These are phyloP conservation scores for Mus spicilegus DNA, from an alignment of 2,113 vertebrate species.

Conservation along the genomic window DNA sequence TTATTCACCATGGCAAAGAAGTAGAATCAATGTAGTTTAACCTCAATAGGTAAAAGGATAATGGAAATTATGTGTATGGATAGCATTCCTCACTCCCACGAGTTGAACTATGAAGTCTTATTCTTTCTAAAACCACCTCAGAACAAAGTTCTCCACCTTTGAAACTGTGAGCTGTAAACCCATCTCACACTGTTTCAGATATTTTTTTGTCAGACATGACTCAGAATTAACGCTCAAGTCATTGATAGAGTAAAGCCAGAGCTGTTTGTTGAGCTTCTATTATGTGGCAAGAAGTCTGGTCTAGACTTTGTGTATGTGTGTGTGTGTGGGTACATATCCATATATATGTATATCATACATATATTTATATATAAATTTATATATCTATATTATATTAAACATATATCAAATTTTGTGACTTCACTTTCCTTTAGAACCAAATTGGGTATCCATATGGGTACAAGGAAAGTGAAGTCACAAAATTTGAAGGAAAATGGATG, in stretches of 20 bases:
- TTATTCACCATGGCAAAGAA: not conserved
- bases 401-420: not conserved
- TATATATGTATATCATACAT: not conserved
- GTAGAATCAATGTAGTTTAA: not conserved
- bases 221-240: not conserved
- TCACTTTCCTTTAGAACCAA: not conserved
- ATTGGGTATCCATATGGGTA: not conserved
- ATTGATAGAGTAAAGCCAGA: not conserved
- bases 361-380: not conserved
- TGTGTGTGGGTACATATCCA: not conserved
- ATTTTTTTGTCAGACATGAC: not conserved
- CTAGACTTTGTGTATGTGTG: not conserved
- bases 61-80: not conserved
- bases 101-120: not conserved
- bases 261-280: not conserved
- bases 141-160: not conserved
- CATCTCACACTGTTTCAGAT: not conserved
- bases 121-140: conserved; percentile 27
- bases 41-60: not conserved
- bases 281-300: not conserved
- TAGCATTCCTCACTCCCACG: not conserved
- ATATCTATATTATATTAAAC: not conserved
- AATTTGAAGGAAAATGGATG: not conserved
- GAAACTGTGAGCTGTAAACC: not conserved
- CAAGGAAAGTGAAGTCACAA: not conserved